Percentiles rank a stretch among this genome's conserved stretches.
Conservation (phyloP, 2,888 invertebrate species). For the Sialis lutaria region DNA sequence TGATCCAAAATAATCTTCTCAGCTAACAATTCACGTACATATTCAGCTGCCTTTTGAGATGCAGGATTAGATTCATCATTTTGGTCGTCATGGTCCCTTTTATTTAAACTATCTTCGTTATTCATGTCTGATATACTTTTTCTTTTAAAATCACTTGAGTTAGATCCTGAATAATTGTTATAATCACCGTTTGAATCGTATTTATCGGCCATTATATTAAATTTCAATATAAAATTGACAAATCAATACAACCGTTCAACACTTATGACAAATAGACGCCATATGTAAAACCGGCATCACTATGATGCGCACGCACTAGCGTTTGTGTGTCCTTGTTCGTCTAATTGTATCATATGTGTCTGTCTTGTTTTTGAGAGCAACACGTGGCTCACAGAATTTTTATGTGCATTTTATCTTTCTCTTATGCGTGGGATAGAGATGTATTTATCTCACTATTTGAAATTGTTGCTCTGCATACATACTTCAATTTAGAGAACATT, state of each 20-base stretch:
- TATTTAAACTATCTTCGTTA: slow-evolving; percentile 11
- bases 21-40: slow-evolving; percentile 52
- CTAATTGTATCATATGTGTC: no score
- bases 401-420: no score
- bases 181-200: slow-evolving; percentile 24
- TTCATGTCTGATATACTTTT: slow-evolving; percentile 15
- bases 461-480: no score
- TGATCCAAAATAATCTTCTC: slow-evolving; percentile 50
- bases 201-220: slow-evolving; percentile 19
- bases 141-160: slow-evolving; percentile 21
- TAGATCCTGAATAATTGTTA: slow-evolving; percentile 14
- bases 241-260: slow-evolving; percentile 4
- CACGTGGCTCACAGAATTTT: no score
- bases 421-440: no score
- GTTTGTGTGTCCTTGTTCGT: no score
- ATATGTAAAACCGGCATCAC: not conserved
- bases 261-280: slow-evolving; percentile 6
- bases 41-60: slow-evolving; percentile 59
- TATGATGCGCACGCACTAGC: no score
- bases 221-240: not conserved
- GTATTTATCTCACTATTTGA: no score
- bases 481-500: no score
- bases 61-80: slow-evolving; percentile 37
- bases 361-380: no score
- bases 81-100: slow-evolving; percentile 24